Base-by-base conservation (phyloP, 2,113 vertebrate species). In the Periophthalmus modestus region DNA sequence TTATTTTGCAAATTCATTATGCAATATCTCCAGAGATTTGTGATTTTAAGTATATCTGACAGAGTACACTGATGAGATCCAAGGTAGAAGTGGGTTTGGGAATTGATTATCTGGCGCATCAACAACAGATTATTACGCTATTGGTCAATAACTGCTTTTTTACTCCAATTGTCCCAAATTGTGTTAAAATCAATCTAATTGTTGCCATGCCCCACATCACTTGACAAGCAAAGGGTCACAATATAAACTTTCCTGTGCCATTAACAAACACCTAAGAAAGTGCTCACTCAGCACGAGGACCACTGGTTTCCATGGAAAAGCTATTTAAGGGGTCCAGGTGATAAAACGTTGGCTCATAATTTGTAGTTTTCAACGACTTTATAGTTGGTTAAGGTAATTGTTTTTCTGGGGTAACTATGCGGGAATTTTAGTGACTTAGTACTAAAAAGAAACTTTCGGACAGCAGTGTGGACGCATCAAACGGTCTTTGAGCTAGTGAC, bases 301-400 rank as follows among this genome's bases (percentile, higher is more conserved):
- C 18, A 39, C 34, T n/a, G 16, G 62, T 65, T 43, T 19, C 62
- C 33, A 65, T 65, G 62, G 62, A 39, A 65, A 65, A 65, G 62
- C 34, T 10, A 65, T 65, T 39, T n/a, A 65, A 43, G 62, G 10
- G 62, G 62, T 39, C 62, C 33, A 39, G 34, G 34, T 36, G 19
- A 65, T 39, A 65, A 39, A 65, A 65, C 19, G 62, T 65, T 34
- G 33, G 33, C 62, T 65, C 34, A 65, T 65, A 65, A 65, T 36
- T 43, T 36, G 34, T 39, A 39, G 34, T n/a, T 65, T 65, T 65
- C 62, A 65, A n/a, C 21, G 23, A 59, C 34, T 65, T 43, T 65
- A n/a, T 65, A 39, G 62, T 43, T 39, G 62, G 34, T 65, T n/a
- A n/a, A 39, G 62, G 34, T 43, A n/a, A 39, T 65, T 65, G 34